Evolutionary conservation across 2,113 vertebrate species (phyloP), one percentile per base, ranked within the genome.

Genomic region (Xenus cinereus): DNA sequence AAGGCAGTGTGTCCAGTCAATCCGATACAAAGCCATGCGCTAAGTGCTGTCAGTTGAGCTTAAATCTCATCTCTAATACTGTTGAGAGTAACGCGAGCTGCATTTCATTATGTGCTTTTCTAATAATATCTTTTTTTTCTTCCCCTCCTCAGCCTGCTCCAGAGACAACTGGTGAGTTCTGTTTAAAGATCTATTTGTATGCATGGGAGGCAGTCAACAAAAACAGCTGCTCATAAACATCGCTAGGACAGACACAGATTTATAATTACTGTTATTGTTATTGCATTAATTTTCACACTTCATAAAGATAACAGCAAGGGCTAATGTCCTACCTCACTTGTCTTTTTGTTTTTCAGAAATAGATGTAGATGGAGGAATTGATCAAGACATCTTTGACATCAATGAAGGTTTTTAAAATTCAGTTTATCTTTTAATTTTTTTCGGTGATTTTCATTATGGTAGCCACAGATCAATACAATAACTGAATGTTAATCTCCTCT

Each of bases 341-440:
- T 95, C 80, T 66, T 95, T 87, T 94, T 97, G 4, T 84, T 95
- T 93, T 98, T 96, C 97, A 99, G 98, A 99, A 84, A 96, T 98
- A 96, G 98, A 99, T 23, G 59, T 99, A 51, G 99, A 99, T 33
- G 97, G 95, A 71, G 99, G 98, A 96, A 93, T 93, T 63, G 98
- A 99, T 82, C 97, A 60, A 95, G 99, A 99, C 94, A 99, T 99
- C 97, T 99, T 99, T 45, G 98, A 99, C 93, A 99, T 99, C 92
- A 99, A 99, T 92, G 97, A 99, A 99, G 99, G 99, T 99, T 95
- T 74, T 98, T 4, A 59, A 39, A 89, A 86, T 77, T 91, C n/a
- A 24, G 7, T 81, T 73, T 66, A 12, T 91, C 79, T 83, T 69
- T 71, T 59, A 35, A 33, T 19, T 74, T 59, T 73, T 62, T 53